These are phyloP conservation scores for Myodes glareolus DNA, from an alignment of 2,113 vertebrate genomes.

Conservation along the genomic window DNA sequence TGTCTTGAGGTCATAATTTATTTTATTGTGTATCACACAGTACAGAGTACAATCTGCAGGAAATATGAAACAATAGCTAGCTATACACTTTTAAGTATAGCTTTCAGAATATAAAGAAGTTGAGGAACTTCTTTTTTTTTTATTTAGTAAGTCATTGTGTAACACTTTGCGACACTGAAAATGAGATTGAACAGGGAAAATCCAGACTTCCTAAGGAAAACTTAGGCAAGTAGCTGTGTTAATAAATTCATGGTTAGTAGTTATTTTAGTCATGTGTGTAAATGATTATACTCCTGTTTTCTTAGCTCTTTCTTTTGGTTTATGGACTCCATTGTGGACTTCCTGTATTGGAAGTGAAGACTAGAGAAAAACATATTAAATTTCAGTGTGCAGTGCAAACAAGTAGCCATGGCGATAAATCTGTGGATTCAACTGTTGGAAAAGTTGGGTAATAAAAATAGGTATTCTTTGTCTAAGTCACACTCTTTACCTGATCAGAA, in stretches of 20 bases:
- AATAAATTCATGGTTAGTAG: conserved; percentile 50
- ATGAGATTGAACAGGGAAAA: conserved; percentile 15
- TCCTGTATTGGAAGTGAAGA: background rate
- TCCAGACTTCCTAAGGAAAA: conserved; percentile 35
- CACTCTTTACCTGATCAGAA: conserved; percentile 42
- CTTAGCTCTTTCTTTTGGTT: background rate
- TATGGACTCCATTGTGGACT: conserved; percentile 33
- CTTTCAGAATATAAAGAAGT: conserved; percentile 32
- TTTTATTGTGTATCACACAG: background rate
- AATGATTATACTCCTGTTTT: background rate
- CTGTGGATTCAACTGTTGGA: conserved; percentile 5
- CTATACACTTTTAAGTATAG: conserved; percentile 36
- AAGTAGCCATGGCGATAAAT: conserved; percentile 55
- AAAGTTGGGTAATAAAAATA: conserved; percentile 15
- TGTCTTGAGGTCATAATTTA: background rate
- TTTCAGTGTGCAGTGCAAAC: conserved; percentile 38
- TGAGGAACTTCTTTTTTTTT: background rate
- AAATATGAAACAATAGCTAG: background rate
- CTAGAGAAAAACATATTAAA: background rate
- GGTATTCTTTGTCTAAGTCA: conserved; percentile 38
- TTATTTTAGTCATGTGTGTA: conserved; percentile 46
- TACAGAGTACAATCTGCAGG: background rate
- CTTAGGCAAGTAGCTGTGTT: background rate
- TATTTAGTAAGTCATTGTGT: background rate
- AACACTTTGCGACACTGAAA: conserved; percentile 35